phyloP scores from a whole-genome alignment of 1,140 invertebrate genomes.

The Pseudoatta argentina region DNA sequence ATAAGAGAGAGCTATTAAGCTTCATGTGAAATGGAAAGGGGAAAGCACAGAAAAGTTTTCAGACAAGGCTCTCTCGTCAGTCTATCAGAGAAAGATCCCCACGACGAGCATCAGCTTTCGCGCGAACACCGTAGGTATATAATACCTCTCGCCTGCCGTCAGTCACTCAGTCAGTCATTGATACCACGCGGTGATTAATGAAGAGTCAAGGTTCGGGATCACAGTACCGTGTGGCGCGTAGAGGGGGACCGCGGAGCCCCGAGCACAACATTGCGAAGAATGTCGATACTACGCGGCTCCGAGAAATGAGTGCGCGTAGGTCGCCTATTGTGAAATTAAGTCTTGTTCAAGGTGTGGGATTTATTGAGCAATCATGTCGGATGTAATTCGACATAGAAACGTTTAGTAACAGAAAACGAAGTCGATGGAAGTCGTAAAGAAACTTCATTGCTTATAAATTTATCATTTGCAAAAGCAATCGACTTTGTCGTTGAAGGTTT shows the following conservation, averaged over 20 bases:
- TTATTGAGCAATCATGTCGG: conserved; percentile 54
- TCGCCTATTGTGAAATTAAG: conserved; percentile 62
- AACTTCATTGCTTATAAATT: background rate
- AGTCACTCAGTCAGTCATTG: conserved; percentile 86
- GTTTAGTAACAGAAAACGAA: conserved; percentile 4
- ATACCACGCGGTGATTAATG: conserved; percentile 85
- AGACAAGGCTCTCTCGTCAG: conserved; percentile 57
- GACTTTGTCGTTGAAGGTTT: background rate
- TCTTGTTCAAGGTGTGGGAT: conserved; percentile 52
- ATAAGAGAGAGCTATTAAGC: conserved; percentile 31
- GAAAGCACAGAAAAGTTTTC: conserved; percentile 51
- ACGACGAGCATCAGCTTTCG: conserved; percentile 77
- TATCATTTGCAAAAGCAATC: background rate
- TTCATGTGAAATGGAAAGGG: conserved; percentile 13
- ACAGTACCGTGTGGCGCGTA: conserved; percentile 80
- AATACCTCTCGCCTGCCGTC: conserved; percentile 84
- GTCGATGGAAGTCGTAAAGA: background rate
- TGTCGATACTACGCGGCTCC: conserved; percentile 79
- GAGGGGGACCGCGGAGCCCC: conserved; percentile 72
- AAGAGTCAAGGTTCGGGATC: conserved; percentile 86
- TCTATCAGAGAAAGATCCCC: conserved; percentile 62
- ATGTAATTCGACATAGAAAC: conserved; percentile 48
- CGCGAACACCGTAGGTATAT: conserved; percentile 78
- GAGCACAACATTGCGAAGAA: conserved; percentile 80
- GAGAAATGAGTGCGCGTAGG: conserved; percentile 63